Evolutionary conservation across 2,888 invertebrate species (phyloP), one percentile per base, ranked within the genome.

Genomic region (Drosophila subsilvestris): DNA sequence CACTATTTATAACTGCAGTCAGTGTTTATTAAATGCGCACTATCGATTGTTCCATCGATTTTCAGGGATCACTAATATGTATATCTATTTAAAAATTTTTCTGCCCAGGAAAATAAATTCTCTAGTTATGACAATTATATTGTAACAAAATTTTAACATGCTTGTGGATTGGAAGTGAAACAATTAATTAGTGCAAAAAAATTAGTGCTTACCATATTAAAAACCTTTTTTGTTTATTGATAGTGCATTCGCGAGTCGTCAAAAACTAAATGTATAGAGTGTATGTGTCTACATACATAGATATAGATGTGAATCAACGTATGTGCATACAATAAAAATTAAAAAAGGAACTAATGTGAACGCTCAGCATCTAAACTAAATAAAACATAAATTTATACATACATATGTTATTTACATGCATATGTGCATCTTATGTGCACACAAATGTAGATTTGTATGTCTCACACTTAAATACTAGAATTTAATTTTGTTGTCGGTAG

Each of bases 21-120:
- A 32, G 14, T 32, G 2, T 0, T 2, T 4, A 32, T 32, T 12
- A 32, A 32, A 1, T 4, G 1, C 32, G 32, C 12, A 32, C 32
- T 37, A 37, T 37, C 37, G 37, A 37, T 37, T 14, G 37, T 37
- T 37, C 37, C 37, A 37, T 37, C 37, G 37, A 17, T 48, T 48
- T 48, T 20, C 3, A 3, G 7, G 22, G 7, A 48, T 47, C 47
- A 47, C 20, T n/a, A 63, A 53, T 63, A 54, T 65, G 55, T 65
- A 65, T 65, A 65, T 65, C 37, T 65, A 63, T 65, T 63, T 65
- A 65, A 53, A 51, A 51, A 65, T 55, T 47, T 63, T 45, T 42
- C 1, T 14, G 37, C 4, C 12, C 14, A 37, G 14, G 48, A 48
- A 48, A 48, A 48, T 57, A 37, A 49, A 49, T 61, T 48, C 20